These are phyloP conservation scores for Eupithecia subumbrata DNA, from an alignment of 2,888 invertebrate genomes.

Conservation along the genomic window DNA sequence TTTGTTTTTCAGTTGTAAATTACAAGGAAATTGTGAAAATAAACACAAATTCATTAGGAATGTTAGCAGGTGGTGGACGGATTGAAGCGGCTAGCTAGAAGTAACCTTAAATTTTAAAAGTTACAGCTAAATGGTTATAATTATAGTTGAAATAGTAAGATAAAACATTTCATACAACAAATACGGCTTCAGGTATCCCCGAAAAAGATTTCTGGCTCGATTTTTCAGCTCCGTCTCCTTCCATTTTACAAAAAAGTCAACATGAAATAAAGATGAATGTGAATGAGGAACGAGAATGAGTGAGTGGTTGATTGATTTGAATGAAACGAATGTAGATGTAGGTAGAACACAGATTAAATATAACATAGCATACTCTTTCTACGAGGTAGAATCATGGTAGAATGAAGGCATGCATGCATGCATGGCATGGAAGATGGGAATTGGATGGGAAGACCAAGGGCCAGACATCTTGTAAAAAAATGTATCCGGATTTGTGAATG, in stretches of 20 bases:
- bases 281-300: too few relatives aligned
- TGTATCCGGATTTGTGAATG: too few relatives aligned
- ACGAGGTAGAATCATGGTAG: too few relatives aligned
- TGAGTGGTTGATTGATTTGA: too few relatives aligned
- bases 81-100: constrained; percentile 12
- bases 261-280: neutral
- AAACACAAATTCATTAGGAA: constrained; percentile 1
- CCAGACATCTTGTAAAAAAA: too few relatives aligned
- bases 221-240: constrained; percentile 69
- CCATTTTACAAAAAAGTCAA: constrained; percentile 61
- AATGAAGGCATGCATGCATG: too few relatives aligned
- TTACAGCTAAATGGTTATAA: neutral
- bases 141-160: neutral
- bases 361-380: too few relatives aligned
- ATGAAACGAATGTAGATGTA: too few relatives aligned
- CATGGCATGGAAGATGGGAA: too few relatives aligned
- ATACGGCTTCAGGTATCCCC: constrained; percentile 94
- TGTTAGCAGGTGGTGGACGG: constrained; percentile 22
- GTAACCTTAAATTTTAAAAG: constrained; percentile 28
- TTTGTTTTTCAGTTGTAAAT: neutral
- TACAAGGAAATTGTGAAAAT: neutral
- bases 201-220: constrained; percentile 86
- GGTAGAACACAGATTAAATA: too few relatives aligned
- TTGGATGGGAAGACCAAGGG: too few relatives aligned
- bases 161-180: constrained; percentile 87